Evolutionary conservation across 2,888 invertebrate species (phyloP), one percentile per base, ranked within the genome.

Genomic region (Diarsia rubi): DNA sequence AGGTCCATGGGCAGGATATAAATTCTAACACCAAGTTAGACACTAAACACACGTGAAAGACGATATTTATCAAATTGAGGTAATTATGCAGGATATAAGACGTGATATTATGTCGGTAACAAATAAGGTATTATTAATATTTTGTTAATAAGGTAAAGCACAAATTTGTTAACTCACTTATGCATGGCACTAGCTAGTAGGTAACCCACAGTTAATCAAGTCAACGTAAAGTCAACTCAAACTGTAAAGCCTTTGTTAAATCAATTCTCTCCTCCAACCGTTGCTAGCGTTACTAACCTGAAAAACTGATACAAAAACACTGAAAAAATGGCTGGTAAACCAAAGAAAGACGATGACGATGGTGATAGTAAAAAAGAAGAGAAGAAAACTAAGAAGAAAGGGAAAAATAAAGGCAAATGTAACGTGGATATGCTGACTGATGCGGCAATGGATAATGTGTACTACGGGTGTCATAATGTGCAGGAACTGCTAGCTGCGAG

Each of bases 401-500:
- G 97, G 78, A 97, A 96, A 67, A 97, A 97, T 0, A 96, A 96
- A 88, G 97, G 97, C 6, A 97, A 98, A 88, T 98, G 98, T 88
- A 97, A 98, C 52, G 98, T 98, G 71, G 99, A 99, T 89, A 98
- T 99, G 90, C 97, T 99, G 89, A 98, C 98, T 83, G 98, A 98
- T 87, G 98, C 98, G 4, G 99, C 99, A 0, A 99, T 99, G 98
- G 98, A 98, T 84, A 99, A 99, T 90, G 98, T 99, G 0, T 99
- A 99, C 92, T 98, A 98, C 90, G 98, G 98, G 1, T 99, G 99
- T 86, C 99, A 99, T 91, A 99, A 99, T 91, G 98, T 99, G 1
- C 99, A 99, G 94, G 99, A 99, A 90, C 97, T 99, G 16, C 94
- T 99, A 21, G 98, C 97, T 88, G 98, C 98, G 57, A 97, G 99